Evolutionary conservation across 2,888 invertebrate species (phyloP), one percentile per base, ranked within the genome.

Genomic region (Temnothorax ravouxi): DNA sequence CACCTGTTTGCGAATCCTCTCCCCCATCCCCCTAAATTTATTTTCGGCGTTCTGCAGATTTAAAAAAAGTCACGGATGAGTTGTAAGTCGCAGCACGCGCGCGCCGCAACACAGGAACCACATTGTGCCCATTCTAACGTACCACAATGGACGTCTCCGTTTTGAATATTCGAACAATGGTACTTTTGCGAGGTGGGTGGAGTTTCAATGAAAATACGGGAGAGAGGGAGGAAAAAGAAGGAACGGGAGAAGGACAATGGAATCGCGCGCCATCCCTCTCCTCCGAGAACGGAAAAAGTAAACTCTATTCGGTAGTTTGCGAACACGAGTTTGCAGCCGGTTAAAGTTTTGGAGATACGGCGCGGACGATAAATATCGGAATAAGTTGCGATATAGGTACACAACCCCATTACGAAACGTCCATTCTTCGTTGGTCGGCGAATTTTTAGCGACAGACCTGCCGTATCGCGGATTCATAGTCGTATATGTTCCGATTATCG

Each of bases 121-220:
- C 92, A 89, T 88, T 88, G 89, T 69, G 80, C 71, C 81, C 67
- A 81, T 87, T 89, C 86, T 79, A 88, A 90, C 91, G 86, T 87
- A 84, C 86, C 88, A 89, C 90, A 89, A 91, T 89, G 89, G 88
- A 87, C 72, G 86, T 87, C 88, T 88, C 83, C 90, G 90, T 89
- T 92, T 91, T 89, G 90, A 92, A 91, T 91, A 90, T 87, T 80
- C 88, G 89, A 91, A 92, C 92, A 92, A 92, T 92, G 90, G 87
- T 85, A 90, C 87, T 90, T 89, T 87, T 34, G 4, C 62, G 87
- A 86, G 76, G 84, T 87, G 87, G 87, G 85, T 86, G 89, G 89
- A 87, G 87, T 88, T 87, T 86, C 88, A 86, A 88, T 86, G 90
- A 90, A 90, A 91, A 88, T 87, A 89, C 88, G 25, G 38, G 34